phyloP scores from a whole-genome alignment of 1,140 invertebrate genomes.

The Drosophila ficusphila region DNA sequence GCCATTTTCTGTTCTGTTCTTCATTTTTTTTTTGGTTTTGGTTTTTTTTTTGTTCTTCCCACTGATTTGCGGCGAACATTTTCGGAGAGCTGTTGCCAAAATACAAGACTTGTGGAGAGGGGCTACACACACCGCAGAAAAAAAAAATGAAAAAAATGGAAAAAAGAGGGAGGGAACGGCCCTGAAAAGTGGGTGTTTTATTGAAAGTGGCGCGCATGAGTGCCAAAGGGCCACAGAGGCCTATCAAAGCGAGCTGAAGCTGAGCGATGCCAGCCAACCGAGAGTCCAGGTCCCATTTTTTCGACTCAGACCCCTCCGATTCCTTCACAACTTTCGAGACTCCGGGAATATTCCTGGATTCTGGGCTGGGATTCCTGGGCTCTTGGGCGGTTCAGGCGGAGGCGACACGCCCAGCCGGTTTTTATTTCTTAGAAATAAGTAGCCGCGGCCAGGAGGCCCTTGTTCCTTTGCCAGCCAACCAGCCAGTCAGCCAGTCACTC shows the following conservation, averaged over 20 bases:
- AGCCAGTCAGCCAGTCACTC: not conserved
- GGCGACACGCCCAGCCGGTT: slow-evolving; percentile 75
- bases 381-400: slow-evolving; percentile 61
- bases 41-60: slow-evolving; percentile 33
- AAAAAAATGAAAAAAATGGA: not conserved
- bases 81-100: slow-evolving; percentile 24
- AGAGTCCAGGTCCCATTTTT: not conserved
- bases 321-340: not conserved
- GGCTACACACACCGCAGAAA: too few species aligned
- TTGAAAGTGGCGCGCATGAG: slow-evolving; percentile 74
- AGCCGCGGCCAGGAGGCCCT: slow-evolving; percentile 45
- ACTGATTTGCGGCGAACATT: slow-evolving; percentile 53
- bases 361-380: slow-evolving; percentile 4
- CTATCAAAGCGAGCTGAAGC: slow-evolving; percentile 43
- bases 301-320: not conserved
- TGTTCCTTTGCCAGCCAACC: slow-evolving; percentile 24
- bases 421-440: slow-evolving; percentile 80
- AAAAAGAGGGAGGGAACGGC: slow-evolving; percentile 9
- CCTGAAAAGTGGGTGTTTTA: slow-evolving; percentile 74
- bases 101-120: not conserved
- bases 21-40: slow-evolving; percentile 6
- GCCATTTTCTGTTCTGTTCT: too few species aligned
- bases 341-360: slow-evolving; percentile 13
- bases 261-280: slow-evolving; percentile 24
- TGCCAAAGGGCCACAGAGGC: slow-evolving; percentile 52